Evolutionary conservation across 30 jellyfish, hydroid and myxozoan species (phyloP), one percentile per base, ranked within the genome.

Genomic region (Pelagia noctiluca): DNA sequence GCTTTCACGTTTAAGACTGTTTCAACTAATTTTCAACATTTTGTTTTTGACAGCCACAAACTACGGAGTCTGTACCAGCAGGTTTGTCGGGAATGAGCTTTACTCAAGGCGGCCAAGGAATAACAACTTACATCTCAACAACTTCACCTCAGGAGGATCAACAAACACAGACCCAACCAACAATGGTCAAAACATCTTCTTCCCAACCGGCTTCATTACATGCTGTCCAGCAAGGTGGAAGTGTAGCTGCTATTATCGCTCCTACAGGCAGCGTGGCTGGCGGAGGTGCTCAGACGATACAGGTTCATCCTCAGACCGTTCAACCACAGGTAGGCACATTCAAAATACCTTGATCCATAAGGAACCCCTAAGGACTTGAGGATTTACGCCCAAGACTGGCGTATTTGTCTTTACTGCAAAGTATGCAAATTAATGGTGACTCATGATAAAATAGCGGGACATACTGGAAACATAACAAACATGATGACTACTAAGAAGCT

Each of bases 71-170:
- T 25, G 42, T 38, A 26, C 64, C 83, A 22, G 46, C 74, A 16
- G 72, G 49, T 12, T 35, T 80, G 90, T 37, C 90, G 0, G 90
- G 90, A 13, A 65, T 80, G 24, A 82, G 65, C 25, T 64, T 80
- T 49, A 80, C 90, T 1, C 90, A 80, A 48, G 90, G 90, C 22
- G 82, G 82, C 53, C 90, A 80, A 62, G 83, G 76, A 42, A 80
- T 90, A 31, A 84, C 97, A 33, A 76, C 97, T 1, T 90, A 84
- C 84, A 71, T 90, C 10, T 85, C 96, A 33, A 92, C 97, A 7
- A 70, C 94, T 21, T 3, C 92, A 34, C 78, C 85, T 2, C 92
- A 80, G 26, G 77, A 72, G 16, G 74, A 63, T 29, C 64, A 85
- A 35, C 35, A 63, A 53, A 12, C 87, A 49, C 69, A 76, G 72